Percentiles rank a stretch among this genome's conserved stretches.
phyloP scores from a whole-genome alignment of 2,888 invertebrate species.

The Hermaeophaga mercurialis region DNA sequence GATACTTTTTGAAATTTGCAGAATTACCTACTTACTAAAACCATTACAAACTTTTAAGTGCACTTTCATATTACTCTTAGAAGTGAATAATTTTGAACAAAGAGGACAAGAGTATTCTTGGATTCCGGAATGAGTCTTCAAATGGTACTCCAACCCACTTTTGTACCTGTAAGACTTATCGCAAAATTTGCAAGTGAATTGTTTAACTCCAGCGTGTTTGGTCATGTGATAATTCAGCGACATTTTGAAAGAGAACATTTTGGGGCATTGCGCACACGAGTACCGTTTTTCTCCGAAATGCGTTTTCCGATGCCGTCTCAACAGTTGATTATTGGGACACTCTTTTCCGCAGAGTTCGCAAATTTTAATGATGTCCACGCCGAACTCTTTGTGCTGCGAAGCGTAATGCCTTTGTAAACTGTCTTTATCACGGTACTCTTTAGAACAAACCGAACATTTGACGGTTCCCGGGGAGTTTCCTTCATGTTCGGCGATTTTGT shows the following conservation, averaged over 20 bases:
- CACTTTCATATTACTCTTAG: slow-evolving; percentile 3
- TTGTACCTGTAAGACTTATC: slow-evolving; percentile 52
- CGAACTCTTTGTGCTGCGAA: slow-evolving; percentile 34
- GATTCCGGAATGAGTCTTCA: slow-evolving; percentile 61
- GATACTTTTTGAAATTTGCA: too few relatives aligned
- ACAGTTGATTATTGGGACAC: slow-evolving; percentile 12
- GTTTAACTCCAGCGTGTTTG: slow-evolving; percentile 46
- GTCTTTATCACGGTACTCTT: slow-evolving; percentile 31
- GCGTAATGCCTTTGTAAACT: slow-evolving; percentile 44
- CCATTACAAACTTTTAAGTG: slow-evolving; percentile 4
- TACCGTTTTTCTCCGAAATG: slow-evolving; percentile 47
- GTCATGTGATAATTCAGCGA: slow-evolving; percentile 43
- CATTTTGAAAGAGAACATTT: slow-evolving; percentile 46
- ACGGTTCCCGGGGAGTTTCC: slow-evolving; percentile 6
- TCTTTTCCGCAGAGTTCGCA: slow-evolving; percentile 15
- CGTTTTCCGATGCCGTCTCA: slow-evolving; percentile 49
- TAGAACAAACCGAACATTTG: slow-evolving; percentile 29
- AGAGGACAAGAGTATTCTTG: slow-evolving; percentile 59
- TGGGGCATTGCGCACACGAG: slow-evolving; percentile 46
- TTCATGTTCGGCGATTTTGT: background rate
- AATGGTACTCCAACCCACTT: slow-evolving; percentile 59
- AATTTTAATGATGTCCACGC: slow-evolving; percentile 20
- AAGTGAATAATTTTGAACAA: slow-evolving; percentile 62
- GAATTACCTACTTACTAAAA: too few relatives aligned
- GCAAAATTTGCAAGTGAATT: slow-evolving; percentile 37